Conservation (phyloP, 2,113 vertebrate species). For the Pterophyllum scalare region DNA sequence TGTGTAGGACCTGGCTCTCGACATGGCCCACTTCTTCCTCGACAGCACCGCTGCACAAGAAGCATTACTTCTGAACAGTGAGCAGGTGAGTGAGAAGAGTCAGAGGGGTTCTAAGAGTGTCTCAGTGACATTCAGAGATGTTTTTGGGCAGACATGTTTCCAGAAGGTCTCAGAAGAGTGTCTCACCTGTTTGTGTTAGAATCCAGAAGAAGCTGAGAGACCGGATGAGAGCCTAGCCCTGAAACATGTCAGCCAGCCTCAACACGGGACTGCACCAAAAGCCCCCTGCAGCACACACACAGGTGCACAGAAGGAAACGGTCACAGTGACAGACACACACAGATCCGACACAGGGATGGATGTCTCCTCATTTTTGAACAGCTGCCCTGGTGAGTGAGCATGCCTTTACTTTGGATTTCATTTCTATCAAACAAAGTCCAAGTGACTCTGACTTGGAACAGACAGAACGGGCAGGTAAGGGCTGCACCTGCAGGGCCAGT, state of each 20-base stretch:
- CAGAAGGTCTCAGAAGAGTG: neutral
- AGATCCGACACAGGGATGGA: neutral
- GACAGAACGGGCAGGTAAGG: neutral
- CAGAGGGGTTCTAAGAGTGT: neutral
- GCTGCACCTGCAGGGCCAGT: neutral
- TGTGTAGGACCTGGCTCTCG: slow-evolving; percentile 83
- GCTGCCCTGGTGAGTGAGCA: slow-evolving; percentile 10
- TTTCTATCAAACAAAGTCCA: neutral
- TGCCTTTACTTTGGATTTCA: neutral
- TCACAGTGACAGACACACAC: neutral
- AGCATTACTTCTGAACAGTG: slow-evolving; percentile 83
- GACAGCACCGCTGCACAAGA: slow-evolving; percentile 83
- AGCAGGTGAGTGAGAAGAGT: slow-evolving; percentile 27
- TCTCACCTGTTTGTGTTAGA: slow-evolving; percentile 61
- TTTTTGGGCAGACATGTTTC: neutral
- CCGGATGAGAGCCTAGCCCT: slow-evolving; percentile 87
- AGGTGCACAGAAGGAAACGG: neutral
- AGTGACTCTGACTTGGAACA: neutral
- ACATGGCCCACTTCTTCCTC: slow-evolving; percentile 87
- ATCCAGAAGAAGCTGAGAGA: slow-evolving; percentile 82
- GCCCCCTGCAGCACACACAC: neutral
- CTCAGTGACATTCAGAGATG: neutral
- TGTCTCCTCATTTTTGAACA: neutral
- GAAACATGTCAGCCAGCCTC: slow-evolving; percentile 82
- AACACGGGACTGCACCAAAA: slow-evolving; percentile 79